Evolutionary conservation across 2,113 vertebrate genomes (phyloP), one percentile per base, ranked within the genome.

Genomic region (Girardinichthys multiradiatus): DNA sequence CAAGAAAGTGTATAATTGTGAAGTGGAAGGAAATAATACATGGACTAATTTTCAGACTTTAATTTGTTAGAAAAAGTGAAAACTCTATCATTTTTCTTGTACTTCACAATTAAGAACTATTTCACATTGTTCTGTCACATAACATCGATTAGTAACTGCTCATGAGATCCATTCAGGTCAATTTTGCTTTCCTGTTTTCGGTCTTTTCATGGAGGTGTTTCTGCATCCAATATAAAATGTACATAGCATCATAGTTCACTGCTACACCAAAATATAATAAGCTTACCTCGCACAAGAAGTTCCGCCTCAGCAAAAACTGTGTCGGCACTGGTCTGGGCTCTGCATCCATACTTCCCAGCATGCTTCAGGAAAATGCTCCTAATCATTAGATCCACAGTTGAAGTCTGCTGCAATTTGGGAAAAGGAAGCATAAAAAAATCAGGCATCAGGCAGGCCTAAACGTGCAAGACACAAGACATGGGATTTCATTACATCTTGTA

Each of bases 381-480:
- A 91, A 99, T 98, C 98, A 99, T 98, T 90, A 99, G 94, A 94
- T 99, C 98, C 90, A 96, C 96, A 64, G 97, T 96, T 58, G 97
- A 97, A 0, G 96, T 94, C 95, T 97, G 97, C 98, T 99, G 95
- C 74, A 92, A 77, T 63, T 62, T 54, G 57, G 64, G 27, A 74
- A 72, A 57, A 58, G 21, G 79, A 74, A 74, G 65, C 61, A 76
- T 24, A 30, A 30, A 60, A 80, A 57, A 74, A 79, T 63, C 45
- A 62, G 68, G 68, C 68, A 45, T 72, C 72, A 77, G 64, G 68
- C 9, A 33, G 64, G 76, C 60, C 62, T 74, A 79, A 85, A 86
- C 67, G 77, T 64, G 63, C 66, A 59, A 61, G 63, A 85, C 86
- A 85, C 28, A 26, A 74, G 74, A 78, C 68, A 70, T 35, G 76